Base-by-base conservation (phyloP, 2,797 vertebrate species). In the Lepilemur septentrionalis region DNA sequence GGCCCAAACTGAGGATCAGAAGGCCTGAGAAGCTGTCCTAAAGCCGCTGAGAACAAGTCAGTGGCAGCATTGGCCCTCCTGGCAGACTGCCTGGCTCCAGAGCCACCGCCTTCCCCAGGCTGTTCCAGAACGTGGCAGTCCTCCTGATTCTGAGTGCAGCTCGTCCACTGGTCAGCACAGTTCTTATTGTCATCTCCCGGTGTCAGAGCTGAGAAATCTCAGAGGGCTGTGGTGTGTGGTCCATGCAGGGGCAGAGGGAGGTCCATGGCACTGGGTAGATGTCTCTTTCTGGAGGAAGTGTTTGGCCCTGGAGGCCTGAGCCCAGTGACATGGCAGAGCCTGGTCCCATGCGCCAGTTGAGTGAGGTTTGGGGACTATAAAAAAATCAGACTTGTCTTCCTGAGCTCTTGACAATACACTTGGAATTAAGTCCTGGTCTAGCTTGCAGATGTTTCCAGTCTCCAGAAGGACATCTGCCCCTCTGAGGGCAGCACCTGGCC, bases 51-150 rank as follows among this genome's bases (percentile, higher is more conserved):
- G 89, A 78, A 55, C 75, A 61, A 69, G 32, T 43, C 23, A 55
- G 4, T 23, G 25, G 92, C 48, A 63, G 95, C 82, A 52, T 18
- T 87, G 89, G 72, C 90, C 67, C 28, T 72, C 48, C 32, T 13
- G 2, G 20, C n/a, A 93, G 92, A 92, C 95, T 25, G 7, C 80
- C 73, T 92, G 92, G 80, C 94, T 93, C 92, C 88, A 87, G 57
- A 48, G 87, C 69, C 67, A 32, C 38, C 50, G 17, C 73, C 90
- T 61, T 38, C 32, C 70, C 79, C 65, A 84, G 70, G 52, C 91
- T 67, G 87, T 52, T 75, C 38, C n/a, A 28, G n/a, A 38, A 35
- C 35, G 20, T 5, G 1, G 55, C 32, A 4, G 22, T 30, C 50
- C 70, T 82, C 79, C 61, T 3, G 1, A 35, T n/a, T 17, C 69